Percentiles rank a stretch among this genome's conserved stretches.
Evolutionary conservation across 2,113 vertebrate genomes (phyloP).

Genomic region (Neotoma lepida): DNA sequence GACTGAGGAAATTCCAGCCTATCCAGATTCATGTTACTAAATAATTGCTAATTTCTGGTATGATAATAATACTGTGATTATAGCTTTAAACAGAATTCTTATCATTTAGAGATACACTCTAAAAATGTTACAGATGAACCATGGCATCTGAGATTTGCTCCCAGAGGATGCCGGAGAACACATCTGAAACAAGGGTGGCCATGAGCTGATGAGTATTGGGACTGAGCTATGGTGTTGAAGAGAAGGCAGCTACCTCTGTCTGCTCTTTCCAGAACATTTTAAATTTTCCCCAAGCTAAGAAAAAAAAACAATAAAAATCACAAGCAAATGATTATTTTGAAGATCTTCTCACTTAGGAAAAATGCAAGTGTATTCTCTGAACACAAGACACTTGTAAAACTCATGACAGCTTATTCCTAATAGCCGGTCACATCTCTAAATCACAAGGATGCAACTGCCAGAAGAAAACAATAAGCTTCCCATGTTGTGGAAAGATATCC

Average conservation of each 20-base stretch:
- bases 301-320: neutral
- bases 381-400: slow-evolving; percentile 31
- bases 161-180: neutral
- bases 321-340: slow-evolving; percentile 22
- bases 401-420: neutral
- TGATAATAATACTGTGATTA: neutral
- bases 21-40: neutral
- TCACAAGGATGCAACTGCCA: neutral
- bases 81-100: neutral
- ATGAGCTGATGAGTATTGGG: rapidly evolving
- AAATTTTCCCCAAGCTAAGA: neutral
- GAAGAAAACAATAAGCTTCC: neutral
- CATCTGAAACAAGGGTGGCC: neutral
- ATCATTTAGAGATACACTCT: neutral
- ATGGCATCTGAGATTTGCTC: neutral
- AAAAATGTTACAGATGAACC: neutral
- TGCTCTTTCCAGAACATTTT: neutral
- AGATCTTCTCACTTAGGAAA: slow-evolving; percentile 33
- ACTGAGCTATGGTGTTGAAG: neutral
- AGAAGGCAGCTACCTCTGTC: neutral
- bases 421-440: neutral
- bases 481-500: neutral
- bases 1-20: neutral
- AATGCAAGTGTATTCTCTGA: slow-evolving; percentile 29
- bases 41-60: neutral